Percentiles rank a stretch among this genome's conserved stretches.
Conservation (phyloP, 2,797 vertebrate species). For the Poecilia wingei region DNA sequence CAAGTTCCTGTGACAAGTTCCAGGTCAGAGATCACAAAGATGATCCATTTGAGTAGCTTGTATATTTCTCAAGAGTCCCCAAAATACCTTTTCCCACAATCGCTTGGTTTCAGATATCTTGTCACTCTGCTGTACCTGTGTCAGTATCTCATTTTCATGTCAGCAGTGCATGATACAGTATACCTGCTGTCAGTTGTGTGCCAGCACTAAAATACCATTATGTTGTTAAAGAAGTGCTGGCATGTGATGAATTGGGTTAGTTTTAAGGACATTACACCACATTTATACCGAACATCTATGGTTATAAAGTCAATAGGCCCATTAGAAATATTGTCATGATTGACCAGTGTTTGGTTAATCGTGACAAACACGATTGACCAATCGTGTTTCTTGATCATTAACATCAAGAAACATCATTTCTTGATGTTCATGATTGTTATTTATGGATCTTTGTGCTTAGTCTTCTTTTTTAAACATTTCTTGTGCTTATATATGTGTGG, state of each 20-base stretch:
- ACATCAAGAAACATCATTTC: neutral
- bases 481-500: neutral
- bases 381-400: too few relatives aligned
- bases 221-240: neutral
- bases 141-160: neutral
- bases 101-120: neutral
- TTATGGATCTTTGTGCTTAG: neutral
- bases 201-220: neutral
- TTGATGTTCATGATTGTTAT: neutral
- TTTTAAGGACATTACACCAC: neutral
- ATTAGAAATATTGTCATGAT: too few relatives aligned
- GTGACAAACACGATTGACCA: too few relatives aligned
- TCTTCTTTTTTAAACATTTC: neutral
- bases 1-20: neutral
- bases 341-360: neutral
- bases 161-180: neutral
- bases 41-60: neutral
- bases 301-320: too few relatives aligned
- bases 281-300: too few relatives aligned
- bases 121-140: neutral
- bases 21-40: neutral
- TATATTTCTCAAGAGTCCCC: neutral
- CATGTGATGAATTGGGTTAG: neutral
- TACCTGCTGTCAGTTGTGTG: neutral
- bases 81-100: neutral